These are phyloP conservation scores for Nephrotoma flavescens DNA, from an alignment of 2,888 invertebrate species.

Conservation along the genomic window DNA sequence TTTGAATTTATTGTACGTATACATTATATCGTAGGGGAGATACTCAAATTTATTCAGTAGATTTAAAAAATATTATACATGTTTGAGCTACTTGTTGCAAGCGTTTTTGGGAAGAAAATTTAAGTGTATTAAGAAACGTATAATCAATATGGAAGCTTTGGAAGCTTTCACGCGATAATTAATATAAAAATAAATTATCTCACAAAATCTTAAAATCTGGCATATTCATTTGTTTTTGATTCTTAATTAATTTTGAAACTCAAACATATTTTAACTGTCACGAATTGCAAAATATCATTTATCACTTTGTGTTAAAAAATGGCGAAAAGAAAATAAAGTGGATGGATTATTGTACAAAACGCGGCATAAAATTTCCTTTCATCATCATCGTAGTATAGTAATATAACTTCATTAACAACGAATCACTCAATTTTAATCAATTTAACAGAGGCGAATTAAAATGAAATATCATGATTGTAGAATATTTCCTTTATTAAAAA, in stretches of 20 bases:
- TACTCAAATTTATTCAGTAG: background rate
- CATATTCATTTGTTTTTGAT: background rate
- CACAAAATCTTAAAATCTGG: background rate
- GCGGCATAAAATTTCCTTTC: background rate
- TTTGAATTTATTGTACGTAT: background rate
- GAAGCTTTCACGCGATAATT: background rate
- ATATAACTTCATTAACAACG: background rate
- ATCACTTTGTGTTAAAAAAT: background rate
- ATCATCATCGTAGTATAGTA: background rate
- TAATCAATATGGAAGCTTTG: no score
- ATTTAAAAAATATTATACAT: background rate
- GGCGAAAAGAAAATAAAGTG: background rate
- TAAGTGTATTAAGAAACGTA: no score
- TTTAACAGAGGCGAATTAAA: background rate
- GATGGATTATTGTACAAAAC: background rate
- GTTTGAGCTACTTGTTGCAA: background rate
- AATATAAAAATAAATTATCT: background rate
- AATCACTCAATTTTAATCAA: background rate
- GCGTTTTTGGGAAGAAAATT: no score
- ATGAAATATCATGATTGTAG: background rate
- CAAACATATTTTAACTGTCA: background rate
- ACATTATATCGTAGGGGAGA: background rate
- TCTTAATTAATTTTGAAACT: background rate
- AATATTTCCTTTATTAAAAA: no score
- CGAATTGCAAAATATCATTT: background rate